Base-by-base conservation (phyloP, 2,113 vertebrate species). In the Lagenorhynchus albirostris region DNA sequence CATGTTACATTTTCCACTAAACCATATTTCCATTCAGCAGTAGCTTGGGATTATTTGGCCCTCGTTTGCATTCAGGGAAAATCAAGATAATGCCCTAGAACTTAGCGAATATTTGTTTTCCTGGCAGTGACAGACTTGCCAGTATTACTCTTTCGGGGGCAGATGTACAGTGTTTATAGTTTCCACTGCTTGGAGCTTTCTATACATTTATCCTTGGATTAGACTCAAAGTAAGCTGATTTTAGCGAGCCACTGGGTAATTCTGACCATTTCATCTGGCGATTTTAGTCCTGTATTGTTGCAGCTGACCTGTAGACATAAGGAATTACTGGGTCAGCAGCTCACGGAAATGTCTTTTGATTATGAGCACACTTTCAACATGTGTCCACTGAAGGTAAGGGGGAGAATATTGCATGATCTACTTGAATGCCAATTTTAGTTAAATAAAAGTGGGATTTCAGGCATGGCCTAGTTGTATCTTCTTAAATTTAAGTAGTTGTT, bases 221-320 rank as follows among this genome's bases (percentile, higher is more conserved):
- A 98, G 93, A 97, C 88, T 84, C 95, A 84, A 97, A 98, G 82
- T 98, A 97, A 98, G 91, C 93, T 98, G 97, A 97, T 98, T 98
- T 98, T 96, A 47, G 97, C 96, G 98, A 98, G 93, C 91, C 65
- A 36, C 89, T 67, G 96, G 44, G 53, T 98, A 97, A 97, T 98
- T 98, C 96, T 91, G 96, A 94, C 65, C 86, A 76, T 96, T 94
- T 97, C 8, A 0, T 97, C 97, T 98, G 96, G 65, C 8, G 92
- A 62, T 98, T 97, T 97, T 94, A 95, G 63, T 96, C n/a, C 76
- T 88, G 23, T 97, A 21, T 67, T 53, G 4, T 96, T 41, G 88
- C 95, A 91, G 74, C 95, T 97, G 98, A 96, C 93, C 82, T 97
- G 8, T 68, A 91, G 95, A 74, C 80, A 21, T 92, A 87, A 97